phyloP scores from a whole-genome alignment of 2,113 vertebrate species.

The Prunella fulvescens region DNA sequence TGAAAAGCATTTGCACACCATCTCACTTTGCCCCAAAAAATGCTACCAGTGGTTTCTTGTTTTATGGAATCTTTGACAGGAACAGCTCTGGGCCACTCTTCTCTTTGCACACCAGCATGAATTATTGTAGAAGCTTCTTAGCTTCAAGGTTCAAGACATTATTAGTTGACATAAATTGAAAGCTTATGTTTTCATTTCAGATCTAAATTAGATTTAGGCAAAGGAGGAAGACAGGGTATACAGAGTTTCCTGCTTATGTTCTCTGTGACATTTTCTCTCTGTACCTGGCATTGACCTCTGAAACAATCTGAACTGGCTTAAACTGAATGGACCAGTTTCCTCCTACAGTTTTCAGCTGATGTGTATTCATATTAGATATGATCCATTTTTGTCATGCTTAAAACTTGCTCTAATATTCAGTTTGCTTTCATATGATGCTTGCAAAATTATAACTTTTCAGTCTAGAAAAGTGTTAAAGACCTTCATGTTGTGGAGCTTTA shows the following conservation, averaged over 20 bases:
- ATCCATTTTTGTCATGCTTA: neutral
- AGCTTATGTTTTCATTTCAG: neutral
- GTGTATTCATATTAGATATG: neutral
- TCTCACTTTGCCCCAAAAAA: neutral
- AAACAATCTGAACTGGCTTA: neutral
- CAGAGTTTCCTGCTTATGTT: accelerated
- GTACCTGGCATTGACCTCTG: neutral
- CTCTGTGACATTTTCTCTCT: neutral
- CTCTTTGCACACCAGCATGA: neutral
- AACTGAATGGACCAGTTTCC: neutral
- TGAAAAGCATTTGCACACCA: neutral
- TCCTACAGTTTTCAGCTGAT: neutral
- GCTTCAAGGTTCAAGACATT: neutral
- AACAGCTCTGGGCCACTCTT: neutral
- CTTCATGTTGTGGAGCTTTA: neutral
- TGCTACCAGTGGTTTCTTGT: neutral
- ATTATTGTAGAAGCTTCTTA: neutral
- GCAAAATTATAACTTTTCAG: neutral
- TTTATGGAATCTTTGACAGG: neutral
- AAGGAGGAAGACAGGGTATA: neutral
- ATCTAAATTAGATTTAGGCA: neutral
- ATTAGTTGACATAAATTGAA: neutral
- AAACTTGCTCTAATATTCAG: neutral
- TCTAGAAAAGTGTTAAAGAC: neutral
- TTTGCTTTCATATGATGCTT: neutral